phyloP scores from a whole-genome alignment of 2,113 vertebrate species.

The Irena cyanogastra region DNA sequence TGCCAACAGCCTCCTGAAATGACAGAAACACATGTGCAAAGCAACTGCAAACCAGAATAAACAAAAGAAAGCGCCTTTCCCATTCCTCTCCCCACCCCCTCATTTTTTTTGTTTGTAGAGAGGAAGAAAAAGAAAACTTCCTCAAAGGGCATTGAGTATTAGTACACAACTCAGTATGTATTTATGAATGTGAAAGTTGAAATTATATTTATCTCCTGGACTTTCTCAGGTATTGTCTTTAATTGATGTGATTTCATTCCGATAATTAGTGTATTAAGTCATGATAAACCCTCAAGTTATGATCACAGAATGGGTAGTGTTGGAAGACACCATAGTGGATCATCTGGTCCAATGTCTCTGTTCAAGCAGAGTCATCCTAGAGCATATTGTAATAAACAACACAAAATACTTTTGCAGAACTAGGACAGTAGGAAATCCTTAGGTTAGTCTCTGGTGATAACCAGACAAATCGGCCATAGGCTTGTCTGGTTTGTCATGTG shows the following conservation, averaged over 20 bases:
- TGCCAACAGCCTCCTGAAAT: conserved; percentile 16
- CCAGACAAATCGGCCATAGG: background rate
- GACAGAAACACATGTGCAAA: conserved; percentile 16
- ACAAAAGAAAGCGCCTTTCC: background rate
- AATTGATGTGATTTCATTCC: background rate
- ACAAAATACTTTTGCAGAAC: background rate
- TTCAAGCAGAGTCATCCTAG: background rate
- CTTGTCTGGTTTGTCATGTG: background rate
- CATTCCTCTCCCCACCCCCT: accelerated
- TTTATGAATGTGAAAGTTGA: background rate
- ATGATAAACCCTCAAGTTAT: background rate
- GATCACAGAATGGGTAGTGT: background rate
- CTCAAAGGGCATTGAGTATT: background rate
- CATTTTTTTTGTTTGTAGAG: background rate
- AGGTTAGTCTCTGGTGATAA: background rate
- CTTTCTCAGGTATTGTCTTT: background rate
- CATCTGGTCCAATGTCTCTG: background rate
- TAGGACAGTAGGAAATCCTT: background rate
- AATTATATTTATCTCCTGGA: background rate
- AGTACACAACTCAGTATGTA: background rate
- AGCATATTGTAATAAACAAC: background rate
- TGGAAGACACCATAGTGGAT: background rate
- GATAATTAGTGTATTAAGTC: background rate
- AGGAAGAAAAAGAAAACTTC: background rate
- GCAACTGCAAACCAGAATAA: background rate